Base-by-base conservation (phyloP, 2,113 vertebrate species). In the Elanus axillaris region DNA sequence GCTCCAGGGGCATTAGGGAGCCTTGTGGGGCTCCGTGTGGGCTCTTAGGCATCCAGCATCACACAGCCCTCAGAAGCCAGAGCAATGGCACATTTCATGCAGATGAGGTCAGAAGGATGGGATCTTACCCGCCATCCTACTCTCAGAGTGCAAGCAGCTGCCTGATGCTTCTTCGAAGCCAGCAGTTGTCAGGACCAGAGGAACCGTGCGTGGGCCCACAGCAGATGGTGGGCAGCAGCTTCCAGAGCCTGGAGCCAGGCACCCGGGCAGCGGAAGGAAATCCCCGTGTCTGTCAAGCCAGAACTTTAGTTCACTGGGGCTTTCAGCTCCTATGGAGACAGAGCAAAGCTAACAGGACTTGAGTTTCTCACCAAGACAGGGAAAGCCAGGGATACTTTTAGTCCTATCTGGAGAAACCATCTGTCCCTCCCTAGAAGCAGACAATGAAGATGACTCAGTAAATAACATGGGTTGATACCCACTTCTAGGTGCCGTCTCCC, bases 1-100 rank as follows among this genome's bases (percentile, higher is more conserved):
- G 2, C 16, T 40, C 38, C 56, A 0, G 0, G 13, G 36, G 10
- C 1, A 29, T 9, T 10, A 10, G n/a, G 55, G n/a, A 87, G 13
- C 16, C 19, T 47, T 2, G 1, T 6, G 25, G 58, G 36, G 47
- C 32, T 72, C 40, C 0, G 2, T 32, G 47, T 7, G n/a, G 47
- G 64, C 15, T 76, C 13, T 10, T 0, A 1, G 36, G 22, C 8
- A 9, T 10, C 31, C 38, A 18, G 50, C 27, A 27, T 11, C 63
- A 21, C 38, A 22, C 23, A 48, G 19, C 3, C 18, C 43, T 69
- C 48, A 29, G 68, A 45, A 22, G 23, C 8, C 19, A 26, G 56
- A 64, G 56, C 8, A 36, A 75, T 18, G 55, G 29, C 26, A 53
- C 0, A 0, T 29, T 71, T 53, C 27, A 14, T 10, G 38, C 0